phyloP scores from a whole-genome alignment of 2,113 vertebrate genomes.

The Polyodon spathula region DNA sequence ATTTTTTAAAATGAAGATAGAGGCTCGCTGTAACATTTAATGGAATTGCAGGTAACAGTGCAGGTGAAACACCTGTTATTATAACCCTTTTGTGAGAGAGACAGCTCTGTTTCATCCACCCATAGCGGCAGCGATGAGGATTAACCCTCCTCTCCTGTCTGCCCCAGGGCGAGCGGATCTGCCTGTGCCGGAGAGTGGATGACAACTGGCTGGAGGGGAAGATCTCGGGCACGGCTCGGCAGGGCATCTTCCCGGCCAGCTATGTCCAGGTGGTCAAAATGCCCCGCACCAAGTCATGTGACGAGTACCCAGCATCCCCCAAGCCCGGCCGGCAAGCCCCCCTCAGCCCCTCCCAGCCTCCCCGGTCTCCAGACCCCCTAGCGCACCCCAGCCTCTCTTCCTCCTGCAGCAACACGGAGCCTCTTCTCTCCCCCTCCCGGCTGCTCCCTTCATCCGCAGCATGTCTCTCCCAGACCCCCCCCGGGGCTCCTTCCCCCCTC shows the following conservation, averaged over 20 bases:
- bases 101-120: too few species aligned
- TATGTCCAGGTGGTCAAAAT: conserved; percentile 87
- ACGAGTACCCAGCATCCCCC: conserved; percentile 42
- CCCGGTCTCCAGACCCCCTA: conserved; percentile 39
- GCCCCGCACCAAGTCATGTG: conserved; percentile 63
- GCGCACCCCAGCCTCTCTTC: conserved; percentile 37
- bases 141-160: too few species aligned
- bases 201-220: conserved; percentile 85
- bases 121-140: too few species aligned
- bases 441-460: not conserved
- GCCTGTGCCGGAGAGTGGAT: conserved; percentile 71
- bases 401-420: conserved; percentile 37
- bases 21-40: not conserved
- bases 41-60: too few species aligned
- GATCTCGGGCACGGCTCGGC: conserved; percentile 76
- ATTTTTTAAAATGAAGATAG: too few species aligned
- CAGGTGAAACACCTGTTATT: too few species aligned
- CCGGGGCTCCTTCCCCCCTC: conserved; percentile 42
- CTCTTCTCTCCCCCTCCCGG: not conserved
- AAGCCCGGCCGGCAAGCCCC: conserved; percentile 39
- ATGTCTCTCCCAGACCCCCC: conserved; percentile 12
- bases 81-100: too few species aligned
- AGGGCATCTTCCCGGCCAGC: conserved; percentile 83
- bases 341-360: conserved; percentile 51
- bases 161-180: conserved; percentile 72